A percentile compares a stretch with the other conserved stretches of the same genome.
Evolutionary conservation across 2,113 vertebrate genomes (phyloP).

Genomic region (Poeciliopsis turrubarensis): DNA sequence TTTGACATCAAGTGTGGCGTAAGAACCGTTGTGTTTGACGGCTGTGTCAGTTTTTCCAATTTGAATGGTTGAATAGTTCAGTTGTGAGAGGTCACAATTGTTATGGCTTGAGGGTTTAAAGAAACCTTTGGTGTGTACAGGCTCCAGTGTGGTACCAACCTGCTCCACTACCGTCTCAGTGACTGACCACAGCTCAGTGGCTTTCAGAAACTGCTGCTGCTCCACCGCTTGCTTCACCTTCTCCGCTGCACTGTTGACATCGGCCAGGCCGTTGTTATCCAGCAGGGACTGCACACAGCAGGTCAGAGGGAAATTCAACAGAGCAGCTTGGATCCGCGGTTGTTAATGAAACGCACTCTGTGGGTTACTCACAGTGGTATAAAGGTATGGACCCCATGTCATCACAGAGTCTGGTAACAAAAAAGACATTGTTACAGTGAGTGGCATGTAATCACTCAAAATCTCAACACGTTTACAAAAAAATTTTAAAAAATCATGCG

Average conservation of each 20-base stretch:
- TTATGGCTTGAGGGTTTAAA: background rate
- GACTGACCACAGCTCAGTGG: constrained; percentile 88
- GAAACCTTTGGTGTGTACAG: background rate
- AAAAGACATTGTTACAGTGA: constrained; percentile 27
- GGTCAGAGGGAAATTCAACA: background rate
- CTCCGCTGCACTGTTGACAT: constrained; percentile 84
- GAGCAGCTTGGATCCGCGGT: background rate
- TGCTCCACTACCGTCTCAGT: constrained; percentile 85
- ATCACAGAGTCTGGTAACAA: constrained; percentile 89
- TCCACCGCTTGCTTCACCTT: constrained; percentile 84
- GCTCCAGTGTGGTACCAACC: constrained; percentile 71
- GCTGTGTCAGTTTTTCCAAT: background rate
- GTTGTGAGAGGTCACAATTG: background rate
- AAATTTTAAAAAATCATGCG: no score
- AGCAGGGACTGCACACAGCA: constrained; percentile 86
- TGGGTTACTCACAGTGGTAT: constrained; percentile 88
- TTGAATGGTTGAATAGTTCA: background rate
- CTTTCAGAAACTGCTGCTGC: constrained; percentile 78
- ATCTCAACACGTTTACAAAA: no score
- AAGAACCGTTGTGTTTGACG: background rate
- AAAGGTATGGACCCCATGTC: constrained; percentile 95
- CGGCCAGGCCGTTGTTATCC: constrained; percentile 87
- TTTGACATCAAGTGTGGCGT: background rate
- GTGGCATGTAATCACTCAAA: background rate
- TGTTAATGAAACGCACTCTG: no score